Conservation (phyloP, 2,888 invertebrate genomes). For the Eupeodes luniger region DNA sequence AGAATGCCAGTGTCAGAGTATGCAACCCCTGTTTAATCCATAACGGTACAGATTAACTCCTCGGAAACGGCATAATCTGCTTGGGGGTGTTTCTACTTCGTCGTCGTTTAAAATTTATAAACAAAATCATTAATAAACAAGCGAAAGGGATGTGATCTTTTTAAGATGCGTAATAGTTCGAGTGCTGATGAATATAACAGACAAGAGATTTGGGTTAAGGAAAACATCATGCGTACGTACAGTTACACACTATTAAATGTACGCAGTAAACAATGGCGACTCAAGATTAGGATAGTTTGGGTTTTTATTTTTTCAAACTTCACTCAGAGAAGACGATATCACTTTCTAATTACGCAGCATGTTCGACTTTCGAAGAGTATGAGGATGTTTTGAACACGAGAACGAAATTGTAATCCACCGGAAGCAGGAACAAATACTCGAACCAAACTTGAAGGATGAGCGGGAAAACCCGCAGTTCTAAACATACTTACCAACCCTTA, state of each 20-base stretch:
- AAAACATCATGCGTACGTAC: not conserved
- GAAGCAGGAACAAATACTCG: constrained; percentile 8
- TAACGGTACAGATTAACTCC: constrained; percentile 38
- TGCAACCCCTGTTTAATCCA: constrained; percentile 49
- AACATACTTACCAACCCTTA: constrained; percentile 44
- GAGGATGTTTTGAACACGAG: constrained; percentile 6
- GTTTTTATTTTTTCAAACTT: not conserved
- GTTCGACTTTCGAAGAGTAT: constrained; percentile 22
- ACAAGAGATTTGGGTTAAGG: constrained; percentile 5
- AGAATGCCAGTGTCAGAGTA: constrained; percentile 47
- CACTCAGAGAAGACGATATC: constrained; percentile 38
- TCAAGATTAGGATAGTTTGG: constrained; percentile 59
- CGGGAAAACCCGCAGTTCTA: constrained; percentile 7
- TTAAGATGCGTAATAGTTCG: constrained; percentile 32
- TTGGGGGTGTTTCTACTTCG: constrained; percentile 58
- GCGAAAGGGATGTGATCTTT: constrained; percentile 18
- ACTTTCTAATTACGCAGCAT: constrained; percentile 53
- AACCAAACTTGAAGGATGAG: constrained; percentile 9
- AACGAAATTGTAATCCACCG: constrained; percentile 20
- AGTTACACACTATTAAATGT: constrained; percentile 1
- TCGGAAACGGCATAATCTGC: constrained; percentile 56
- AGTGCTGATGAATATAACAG: constrained; percentile 23
- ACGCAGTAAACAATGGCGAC: constrained; percentile 4
- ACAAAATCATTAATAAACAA: constrained; percentile 60
- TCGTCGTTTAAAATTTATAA: constrained; percentile 63